Conservation (phyloP, 2,113 vertebrate species). For the Acrocephalus arundinaceus region DNA sequence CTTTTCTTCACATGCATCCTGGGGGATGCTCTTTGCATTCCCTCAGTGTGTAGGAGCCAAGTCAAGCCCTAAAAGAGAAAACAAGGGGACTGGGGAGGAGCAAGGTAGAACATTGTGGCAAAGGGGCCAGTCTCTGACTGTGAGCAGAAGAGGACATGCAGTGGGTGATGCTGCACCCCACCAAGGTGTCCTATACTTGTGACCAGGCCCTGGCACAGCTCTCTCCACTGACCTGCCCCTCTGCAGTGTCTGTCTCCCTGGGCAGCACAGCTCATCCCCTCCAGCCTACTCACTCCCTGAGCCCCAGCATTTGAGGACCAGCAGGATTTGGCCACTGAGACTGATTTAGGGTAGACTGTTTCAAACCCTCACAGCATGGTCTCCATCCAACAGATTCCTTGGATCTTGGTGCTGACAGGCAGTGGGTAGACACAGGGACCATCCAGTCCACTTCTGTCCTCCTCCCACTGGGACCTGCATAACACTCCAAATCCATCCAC, state of each 20-base stretch:
- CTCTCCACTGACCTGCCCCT: neutral
- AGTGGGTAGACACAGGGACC: neutral
- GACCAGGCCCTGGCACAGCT: neutral
- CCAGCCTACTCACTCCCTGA: neutral
- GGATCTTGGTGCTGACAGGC: neutral
- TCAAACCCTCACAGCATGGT: neutral
- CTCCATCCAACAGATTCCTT: neutral
- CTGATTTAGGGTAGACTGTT: neutral
- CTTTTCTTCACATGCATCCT: neutral
- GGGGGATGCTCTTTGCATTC: neutral
- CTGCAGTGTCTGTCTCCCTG: neutral
- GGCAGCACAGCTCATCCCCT: neutral
- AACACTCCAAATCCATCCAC: neutral
- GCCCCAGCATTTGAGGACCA: rapidly evolving
- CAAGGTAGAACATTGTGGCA: rapidly evolving
- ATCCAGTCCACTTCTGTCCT: neutral
- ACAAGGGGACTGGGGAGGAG: rapidly evolving
- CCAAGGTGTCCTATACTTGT: neutral
- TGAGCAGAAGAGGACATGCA: neutral
- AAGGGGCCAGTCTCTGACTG: neutral
- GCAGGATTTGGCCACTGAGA: neutral
- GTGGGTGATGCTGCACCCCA: neutral
- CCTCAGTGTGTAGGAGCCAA: neutral
- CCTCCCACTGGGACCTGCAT: neutral
- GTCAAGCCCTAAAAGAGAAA: neutral